These are phyloP conservation scores for Epistrophe eligans DNA, from an alignment of 2,888 invertebrate genomes.

Conservation along the genomic window DNA sequence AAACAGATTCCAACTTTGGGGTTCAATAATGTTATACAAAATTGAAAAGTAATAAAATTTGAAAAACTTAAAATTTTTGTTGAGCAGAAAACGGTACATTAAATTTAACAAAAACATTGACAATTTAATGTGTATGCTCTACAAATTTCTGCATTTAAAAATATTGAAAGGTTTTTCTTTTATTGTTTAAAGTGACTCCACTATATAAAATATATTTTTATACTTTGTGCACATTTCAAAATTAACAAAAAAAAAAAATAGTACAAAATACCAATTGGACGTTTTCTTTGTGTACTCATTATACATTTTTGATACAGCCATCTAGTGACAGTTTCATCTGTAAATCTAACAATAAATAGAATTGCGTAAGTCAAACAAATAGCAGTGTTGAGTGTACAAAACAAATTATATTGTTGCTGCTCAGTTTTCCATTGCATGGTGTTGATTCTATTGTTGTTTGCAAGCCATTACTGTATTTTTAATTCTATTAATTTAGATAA, in stretches of 20 bases:
- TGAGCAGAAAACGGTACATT: no score
- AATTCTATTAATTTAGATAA: constrained; percentile 24
- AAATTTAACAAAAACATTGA: no score
- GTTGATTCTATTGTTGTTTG: constrained; percentile 52
- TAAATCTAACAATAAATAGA: constrained; percentile 96
- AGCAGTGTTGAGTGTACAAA: constrained; percentile 64
- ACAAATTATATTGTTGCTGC: constrained; percentile 53
- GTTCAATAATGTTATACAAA: no score
- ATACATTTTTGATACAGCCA: constrained; percentile 87
- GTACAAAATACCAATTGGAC: constrained; percentile 63
- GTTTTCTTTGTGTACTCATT: constrained; percentile 68
- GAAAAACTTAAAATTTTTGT: no score
- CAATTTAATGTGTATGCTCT: no score
- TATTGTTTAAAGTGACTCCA: not conserved
- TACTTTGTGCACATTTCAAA: constrained; percentile 44
- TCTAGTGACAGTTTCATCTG: constrained; percentile 96
- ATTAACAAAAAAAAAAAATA: constrained; percentile 45
- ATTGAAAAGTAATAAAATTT: no score
- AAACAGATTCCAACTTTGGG: no score
- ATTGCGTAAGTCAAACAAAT: constrained; percentile 91
- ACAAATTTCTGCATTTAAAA: not conserved
- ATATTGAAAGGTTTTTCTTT: not conserved
- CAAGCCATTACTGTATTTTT: constrained; percentile 40
- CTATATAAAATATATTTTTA: not conserved
- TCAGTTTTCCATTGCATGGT: constrained; percentile 67